Evolutionary conservation across 1,140 invertebrate genomes (phyloP).

Genomic region (Drosophila pachea): DNA sequence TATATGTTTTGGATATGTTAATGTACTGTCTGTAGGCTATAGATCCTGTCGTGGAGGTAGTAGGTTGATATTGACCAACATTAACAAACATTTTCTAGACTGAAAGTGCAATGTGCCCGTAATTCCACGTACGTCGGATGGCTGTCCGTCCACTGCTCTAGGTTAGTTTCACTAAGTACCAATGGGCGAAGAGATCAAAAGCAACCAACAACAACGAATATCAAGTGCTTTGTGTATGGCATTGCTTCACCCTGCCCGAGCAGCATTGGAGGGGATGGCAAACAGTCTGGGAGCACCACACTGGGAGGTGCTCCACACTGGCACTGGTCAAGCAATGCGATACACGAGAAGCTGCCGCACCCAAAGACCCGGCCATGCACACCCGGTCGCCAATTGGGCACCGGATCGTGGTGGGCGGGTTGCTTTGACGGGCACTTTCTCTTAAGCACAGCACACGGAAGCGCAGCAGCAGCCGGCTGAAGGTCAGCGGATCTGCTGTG

Average conservation of each 20-base stretch:
- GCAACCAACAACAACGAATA: constrained; percentile 79
- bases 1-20: no score
- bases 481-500: neutral
- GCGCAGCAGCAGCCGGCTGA: neutral
- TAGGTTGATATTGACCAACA: constrained; percentile 53
- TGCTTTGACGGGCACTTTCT: constrained; percentile 18
- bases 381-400: constrained; percentile 6
- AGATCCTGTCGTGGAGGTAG: constrained; percentile 48
- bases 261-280: neutral
- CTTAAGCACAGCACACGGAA: constrained; percentile 15
- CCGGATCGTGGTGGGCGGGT: constrained; percentile 22
- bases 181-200: constrained; percentile 76
- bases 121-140: no score
- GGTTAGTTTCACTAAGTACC: constrained; percentile 18
- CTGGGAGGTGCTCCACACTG: neutral
- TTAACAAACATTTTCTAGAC: neutral
- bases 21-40: no score
- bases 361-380: constrained; percentile 41
- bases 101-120: no score
- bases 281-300: constrained; percentile 2
- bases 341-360: constrained; percentile 49
- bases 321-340: constrained; percentile 51
- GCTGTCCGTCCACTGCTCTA: no score
- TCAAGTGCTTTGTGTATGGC: constrained; percentile 62
- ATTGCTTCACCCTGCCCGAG: constrained; percentile 43